Base-by-base conservation (phyloP, 2,888 invertebrate genomes). In the Laothoe populi region DNA sequence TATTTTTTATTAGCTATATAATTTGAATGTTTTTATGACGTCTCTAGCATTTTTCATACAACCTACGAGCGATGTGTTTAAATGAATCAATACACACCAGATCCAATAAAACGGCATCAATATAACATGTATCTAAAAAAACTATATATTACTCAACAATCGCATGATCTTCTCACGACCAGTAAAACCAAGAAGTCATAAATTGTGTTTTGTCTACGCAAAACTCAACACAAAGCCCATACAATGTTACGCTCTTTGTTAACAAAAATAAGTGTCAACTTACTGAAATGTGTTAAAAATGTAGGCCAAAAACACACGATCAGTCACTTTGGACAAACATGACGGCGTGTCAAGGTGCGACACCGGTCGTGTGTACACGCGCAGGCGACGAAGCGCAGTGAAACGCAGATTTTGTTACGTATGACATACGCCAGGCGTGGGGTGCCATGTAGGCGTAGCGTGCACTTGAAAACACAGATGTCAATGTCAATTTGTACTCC, bases 321-420 rank as follows among this genome's bases (percentile, higher is more conserved):
- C 77, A 66, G 65, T 78, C 78, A 75, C 62, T 57, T 49, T 69
- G 67, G 66, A 73, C 73, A 71, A 77, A 77, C 70, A 71, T 65
- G 64, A 66, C 67, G 78, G 65, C 73, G 63, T 63, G 45, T 68
- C 71, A 75, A 75, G 74, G 73, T 21, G 44, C 23, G 10, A 38
- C 11, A 13, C 10, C 13, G 38, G 38, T 3, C 13, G 38, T 4
- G 13, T 38, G 13, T 4, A 11, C 3, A 38, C 38, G 13, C 11
- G 38, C 13, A 13, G 13, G 11, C 38, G 35, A 35, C 35, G 35
- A 35, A 38, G 38, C 38, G 13, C 38, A 38, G 38, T 10, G 38
- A 10, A 38, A 13, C 38, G 38, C 38, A 38, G 38, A 38, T 38
- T 10, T 13, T 38, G 13, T 13, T 11, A 38, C n/a, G n/a, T n/a